phyloP scores from a whole-genome alignment of 2,888 invertebrate species.

The Sympetrum striolatum region DNA sequence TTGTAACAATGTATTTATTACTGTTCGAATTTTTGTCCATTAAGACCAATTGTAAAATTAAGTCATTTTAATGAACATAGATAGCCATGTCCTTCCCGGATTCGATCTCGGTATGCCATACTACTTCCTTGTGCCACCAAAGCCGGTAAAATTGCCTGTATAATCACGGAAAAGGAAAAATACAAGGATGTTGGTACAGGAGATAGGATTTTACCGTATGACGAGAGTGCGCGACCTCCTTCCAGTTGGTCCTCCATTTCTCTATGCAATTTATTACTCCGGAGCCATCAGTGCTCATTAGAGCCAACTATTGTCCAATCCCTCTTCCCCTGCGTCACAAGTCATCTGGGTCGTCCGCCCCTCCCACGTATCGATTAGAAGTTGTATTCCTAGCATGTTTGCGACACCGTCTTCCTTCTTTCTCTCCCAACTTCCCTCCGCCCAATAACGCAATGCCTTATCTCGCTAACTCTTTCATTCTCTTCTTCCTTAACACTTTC shows the following conservation, averaged over 20 bases:
- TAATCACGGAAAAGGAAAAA: too few relatives aligned
- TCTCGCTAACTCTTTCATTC: background rate
- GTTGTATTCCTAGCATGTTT: conserved; percentile 43
- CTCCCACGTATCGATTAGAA: conserved; percentile 41
- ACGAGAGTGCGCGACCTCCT: background rate
- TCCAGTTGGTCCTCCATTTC: background rate
- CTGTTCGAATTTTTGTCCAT: too few relatives aligned
- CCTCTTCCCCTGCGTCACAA: conserved; percentile 26
- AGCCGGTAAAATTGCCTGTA: too few relatives aligned
- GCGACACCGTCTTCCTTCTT: conserved; percentile 30
- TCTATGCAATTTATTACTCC: background rate
- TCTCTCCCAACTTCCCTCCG: background rate
- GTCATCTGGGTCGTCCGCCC: conserved; percentile 45
- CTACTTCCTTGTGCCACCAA: too few relatives aligned
- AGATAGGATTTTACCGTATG: too few relatives aligned
- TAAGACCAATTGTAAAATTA: too few relatives aligned
- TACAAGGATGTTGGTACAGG: too few relatives aligned
- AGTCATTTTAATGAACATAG: too few relatives aligned
- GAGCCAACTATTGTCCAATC: background rate
- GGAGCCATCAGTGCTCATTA: background rate
- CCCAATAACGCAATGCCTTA: background rate
- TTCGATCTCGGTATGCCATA: too few relatives aligned
- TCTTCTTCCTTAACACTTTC: background rate
- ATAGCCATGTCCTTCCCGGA: too few relatives aligned
- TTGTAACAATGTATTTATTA: too few relatives aligned